Percentiles rank a stretch among this genome's conserved stretches.
Evolutionary conservation across 2,888 invertebrate genomes (phyloP).

Genomic region (Brachylomia viminalis): DNA sequence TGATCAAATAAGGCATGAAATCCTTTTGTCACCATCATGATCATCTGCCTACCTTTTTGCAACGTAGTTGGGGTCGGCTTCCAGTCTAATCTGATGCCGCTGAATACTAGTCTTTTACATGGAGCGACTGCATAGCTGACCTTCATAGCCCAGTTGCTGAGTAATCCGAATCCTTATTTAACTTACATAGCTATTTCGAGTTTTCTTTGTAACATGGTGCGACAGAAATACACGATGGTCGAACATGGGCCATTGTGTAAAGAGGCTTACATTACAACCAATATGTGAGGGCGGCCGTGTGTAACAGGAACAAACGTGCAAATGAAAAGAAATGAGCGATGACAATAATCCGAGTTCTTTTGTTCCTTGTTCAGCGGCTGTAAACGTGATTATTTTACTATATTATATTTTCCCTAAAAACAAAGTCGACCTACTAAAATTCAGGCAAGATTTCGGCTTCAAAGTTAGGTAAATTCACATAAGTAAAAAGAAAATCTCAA

Average conservation of each 20-base stretch:
- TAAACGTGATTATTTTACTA: slow-evolving; percentile 63
- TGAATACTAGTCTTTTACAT: neutral
- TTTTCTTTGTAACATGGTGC: neutral
- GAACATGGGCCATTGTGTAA: slow-evolving; percentile 34
- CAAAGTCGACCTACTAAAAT: slow-evolving; percentile 19
- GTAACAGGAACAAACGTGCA: slow-evolving; percentile 69
- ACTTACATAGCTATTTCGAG: neutral
- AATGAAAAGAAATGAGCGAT: slow-evolving; percentile 73
- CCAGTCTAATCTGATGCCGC: neutral
- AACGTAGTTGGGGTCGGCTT: neutral
- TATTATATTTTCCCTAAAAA: slow-evolving; percentile 34
- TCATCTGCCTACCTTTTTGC: neutral
- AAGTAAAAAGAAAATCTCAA: neutral
- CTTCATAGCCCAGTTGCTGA: neutral
- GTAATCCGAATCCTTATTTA: neutral
- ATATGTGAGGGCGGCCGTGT: slow-evolving; percentile 64
- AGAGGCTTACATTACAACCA: slow-evolving; percentile 13
- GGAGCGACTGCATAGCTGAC: neutral
- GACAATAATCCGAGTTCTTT: slow-evolving; percentile 67
- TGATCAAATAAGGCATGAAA: neutral
- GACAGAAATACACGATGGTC: neutral
- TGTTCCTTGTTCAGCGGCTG: slow-evolving; percentile 69
- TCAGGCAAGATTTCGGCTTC: neutral
- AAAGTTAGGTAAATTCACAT: neutral
- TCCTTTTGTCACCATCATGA: neutral